Evolutionary conservation across 2,888 invertebrate genomes (phyloP).

Genomic region (Hyles lineata): DNA sequence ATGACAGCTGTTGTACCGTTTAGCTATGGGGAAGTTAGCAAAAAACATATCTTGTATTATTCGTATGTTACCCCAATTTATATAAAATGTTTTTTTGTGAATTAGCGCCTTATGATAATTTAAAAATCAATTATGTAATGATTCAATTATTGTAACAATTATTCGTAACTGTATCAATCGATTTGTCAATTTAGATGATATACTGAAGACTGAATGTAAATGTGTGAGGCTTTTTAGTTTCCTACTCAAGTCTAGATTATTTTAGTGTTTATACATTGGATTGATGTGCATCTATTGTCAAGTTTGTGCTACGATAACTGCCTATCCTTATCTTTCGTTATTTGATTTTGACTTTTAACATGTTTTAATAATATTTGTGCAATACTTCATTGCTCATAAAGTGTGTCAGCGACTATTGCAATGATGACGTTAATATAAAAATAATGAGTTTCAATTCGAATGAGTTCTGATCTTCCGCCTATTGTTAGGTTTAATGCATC

Average conservation of each 20-base stretch:
- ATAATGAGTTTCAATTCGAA: no score
- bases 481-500: no score
- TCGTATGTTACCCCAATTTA: not conserved
- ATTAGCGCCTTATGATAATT: not conserved
- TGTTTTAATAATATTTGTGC: no score
- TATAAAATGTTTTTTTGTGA: not conserved
- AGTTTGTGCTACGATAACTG: not conserved
- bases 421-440: no score
- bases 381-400: no score
- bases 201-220: constrained; percentile 77
- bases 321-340: not conserved
- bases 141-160: constrained; percentile 18
- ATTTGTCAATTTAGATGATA: constrained; percentile 77
- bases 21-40: no score
- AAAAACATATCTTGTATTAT: not conserved
- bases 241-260: not conserved
- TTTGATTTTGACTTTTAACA: no score
- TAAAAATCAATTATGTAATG: not conserved
- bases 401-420: no score
- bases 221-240: constrained; percentile 43
- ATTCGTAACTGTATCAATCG: constrained; percentile 49
- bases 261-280: constrained; percentile 2
- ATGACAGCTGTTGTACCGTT: no score
- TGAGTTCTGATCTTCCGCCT: no score
- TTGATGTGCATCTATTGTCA: not conserved